Evolutionary conservation across 2,113 vertebrate species (phyloP), one percentile per base, ranked within the genome.

Genomic region (Peromyscus leucopus): DNA sequence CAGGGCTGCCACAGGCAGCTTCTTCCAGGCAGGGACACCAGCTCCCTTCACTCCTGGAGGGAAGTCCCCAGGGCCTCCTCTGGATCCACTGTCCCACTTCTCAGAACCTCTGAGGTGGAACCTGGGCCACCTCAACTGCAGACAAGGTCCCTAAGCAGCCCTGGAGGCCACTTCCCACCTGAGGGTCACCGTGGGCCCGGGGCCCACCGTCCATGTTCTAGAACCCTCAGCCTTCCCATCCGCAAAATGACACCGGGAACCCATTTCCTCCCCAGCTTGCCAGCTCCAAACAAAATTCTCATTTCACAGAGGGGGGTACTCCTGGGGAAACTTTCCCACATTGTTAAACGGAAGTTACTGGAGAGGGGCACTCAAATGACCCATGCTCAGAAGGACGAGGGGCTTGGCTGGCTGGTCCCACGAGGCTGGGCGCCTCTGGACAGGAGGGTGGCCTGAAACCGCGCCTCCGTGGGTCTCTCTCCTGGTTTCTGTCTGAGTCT

Each of bases 291-390:
- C 55, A 36, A 51, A 57, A 89, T 28, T 46, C 83, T 59, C 82
- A 22, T 59, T 90, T 93, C 28, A 78, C 69, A 84, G 69, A 80
- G 65, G 36, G 67, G 90, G 61, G 85, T 55, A 63, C 65, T 55
- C 39, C 31, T 67, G 42, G 79, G 76, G 51, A 95, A 97, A 97
- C 90, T 98, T 97, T 61, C 2, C 15, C 36, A n/a, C 75, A 61
- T 88, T 92, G 93, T 78, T 4, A 90, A 95, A 89, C 46, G 51
- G 63, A 94, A 97, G 75, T 92, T 93, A 89, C 1, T 28, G 72
- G 78, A 57, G 65, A 57, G 48, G 67, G 48, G 42, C 76, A 65
- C 82, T n/a, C 93, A 22, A 85, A 28, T 67, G 67, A 63, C 26
- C 72, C 39, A n/a, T 57, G 39, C 55, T 51, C 57, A 71, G 19